phyloP scores from a whole-genome alignment of 2,113 vertebrate genomes.

The Epinephelus fuscoguttatus region DNA sequence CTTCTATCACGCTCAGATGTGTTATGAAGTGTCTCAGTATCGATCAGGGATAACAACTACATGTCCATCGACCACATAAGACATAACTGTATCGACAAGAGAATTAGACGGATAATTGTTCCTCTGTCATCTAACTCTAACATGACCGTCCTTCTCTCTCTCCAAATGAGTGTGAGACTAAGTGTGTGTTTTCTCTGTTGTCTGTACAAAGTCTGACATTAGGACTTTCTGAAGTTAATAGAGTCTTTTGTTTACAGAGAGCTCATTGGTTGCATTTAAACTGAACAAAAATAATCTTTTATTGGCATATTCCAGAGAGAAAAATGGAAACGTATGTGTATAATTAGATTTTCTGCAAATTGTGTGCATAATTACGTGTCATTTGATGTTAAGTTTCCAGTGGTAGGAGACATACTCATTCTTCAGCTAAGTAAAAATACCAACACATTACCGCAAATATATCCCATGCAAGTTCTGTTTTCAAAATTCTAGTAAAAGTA shows the following conservation, averaged over 20 bases:
- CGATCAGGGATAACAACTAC: slow-evolving; percentile 66
- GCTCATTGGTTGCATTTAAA: background rate
- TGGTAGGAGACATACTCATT: background rate
- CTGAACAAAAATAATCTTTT: background rate
- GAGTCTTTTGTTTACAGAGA: background rate
- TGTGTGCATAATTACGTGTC: too few species aligned
- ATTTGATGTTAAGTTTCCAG: too few species aligned
- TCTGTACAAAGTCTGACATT: background rate
- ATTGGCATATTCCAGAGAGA: background rate
- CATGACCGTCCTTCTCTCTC: slow-evolving; percentile 4
- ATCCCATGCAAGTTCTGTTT: too few species aligned
- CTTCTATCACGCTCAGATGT: slow-evolving; percentile 62
- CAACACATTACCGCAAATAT: background rate
- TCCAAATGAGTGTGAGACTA: background rate
- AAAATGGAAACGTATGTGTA: background rate
- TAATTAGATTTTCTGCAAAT: background rate
- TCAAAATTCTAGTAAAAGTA: background rate
- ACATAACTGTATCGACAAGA: slow-evolving; percentile 69
- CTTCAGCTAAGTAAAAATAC: background rate
- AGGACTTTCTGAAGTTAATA: background rate
- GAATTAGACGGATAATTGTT: slow-evolving; percentile 73
- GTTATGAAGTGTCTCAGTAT: slow-evolving; percentile 73
- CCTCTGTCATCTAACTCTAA: slow-evolving; percentile 49
- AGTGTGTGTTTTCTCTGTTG: background rate
- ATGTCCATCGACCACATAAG: slow-evolving; percentile 56